Percentiles rank a stretch among this genome's conserved stretches.
These are phyloP conservation scores for Dicerorhinus sumatrensis DNA, from an alignment of 2,113 vertebrate species.

Conservation along the genomic window DNA sequence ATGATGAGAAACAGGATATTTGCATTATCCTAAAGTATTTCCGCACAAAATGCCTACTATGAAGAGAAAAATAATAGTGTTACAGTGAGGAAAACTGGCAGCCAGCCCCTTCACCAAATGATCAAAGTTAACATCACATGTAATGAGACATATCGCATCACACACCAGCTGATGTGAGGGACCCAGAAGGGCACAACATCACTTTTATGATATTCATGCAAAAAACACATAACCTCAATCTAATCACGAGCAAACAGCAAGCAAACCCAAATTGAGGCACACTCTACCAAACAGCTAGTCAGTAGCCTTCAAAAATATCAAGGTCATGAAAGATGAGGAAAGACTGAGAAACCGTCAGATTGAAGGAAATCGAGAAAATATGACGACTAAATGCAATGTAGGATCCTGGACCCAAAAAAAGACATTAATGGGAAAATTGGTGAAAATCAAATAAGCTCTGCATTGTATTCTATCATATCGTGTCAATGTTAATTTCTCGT, in stretches of 20 bases:
- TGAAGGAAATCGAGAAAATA: background rate
- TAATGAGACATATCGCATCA: background rate
- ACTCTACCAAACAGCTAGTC: background rate
- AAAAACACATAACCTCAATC: background rate
- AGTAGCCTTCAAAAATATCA: background rate
- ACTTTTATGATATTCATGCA: background rate
- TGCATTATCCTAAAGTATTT: background rate
- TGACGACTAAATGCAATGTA: background rate
- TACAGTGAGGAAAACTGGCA: background rate
- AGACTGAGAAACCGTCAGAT: background rate
- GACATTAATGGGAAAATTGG: background rate
- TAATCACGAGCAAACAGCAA: background rate
- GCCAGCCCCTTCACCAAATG: background rate
- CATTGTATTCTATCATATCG: background rate
- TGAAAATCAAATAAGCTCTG: background rate
- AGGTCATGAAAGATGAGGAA: background rate
- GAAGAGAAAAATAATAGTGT: background rate
- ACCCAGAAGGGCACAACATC: background rate
- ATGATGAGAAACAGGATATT: background rate
- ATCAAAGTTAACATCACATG: no score
- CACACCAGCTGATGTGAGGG: accelerated
- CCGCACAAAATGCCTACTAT: background rate
- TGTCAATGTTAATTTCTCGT: background rate
- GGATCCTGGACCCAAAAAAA: background rate
- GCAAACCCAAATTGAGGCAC: background rate